A percentile compares a stretch with the other conserved stretches of the same genome.
Evolutionary conservation across 2,888 invertebrate species (phyloP).

Genomic region (Machimus rusticus): DNA sequence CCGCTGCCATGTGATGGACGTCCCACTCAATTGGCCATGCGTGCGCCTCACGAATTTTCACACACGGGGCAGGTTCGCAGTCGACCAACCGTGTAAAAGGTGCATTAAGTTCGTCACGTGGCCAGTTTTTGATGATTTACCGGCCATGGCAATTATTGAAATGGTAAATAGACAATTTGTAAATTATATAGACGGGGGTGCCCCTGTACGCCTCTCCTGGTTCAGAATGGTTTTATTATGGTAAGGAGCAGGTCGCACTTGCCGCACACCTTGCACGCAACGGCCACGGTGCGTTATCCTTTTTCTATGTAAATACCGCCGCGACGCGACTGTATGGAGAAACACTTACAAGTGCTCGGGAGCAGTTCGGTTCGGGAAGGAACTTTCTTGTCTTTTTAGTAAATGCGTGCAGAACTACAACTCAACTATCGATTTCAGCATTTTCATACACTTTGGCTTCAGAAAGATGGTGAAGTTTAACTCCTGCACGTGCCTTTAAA

Average conservation of each 20-base stretch:
- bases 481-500: neutral
- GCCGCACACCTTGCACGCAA: slow-evolving; percentile 42
- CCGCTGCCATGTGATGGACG: slow-evolving; percentile 4
- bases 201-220: slow-evolving; percentile 45
- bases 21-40: slow-evolving; percentile 40
- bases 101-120: slow-evolving; percentile 54
- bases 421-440: neutral
- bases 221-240: slow-evolving; percentile 56
- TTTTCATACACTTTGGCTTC: neutral
- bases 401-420: neutral
- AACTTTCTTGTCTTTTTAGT: neutral
- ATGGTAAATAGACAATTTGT: slow-evolving; percentile 48
- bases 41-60: slow-evolving; percentile 43
- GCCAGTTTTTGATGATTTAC: slow-evolving; percentile 50
- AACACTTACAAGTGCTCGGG: neutral
- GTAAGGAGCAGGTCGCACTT: slow-evolving; percentile 31
- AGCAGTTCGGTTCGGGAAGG: too few species aligned
- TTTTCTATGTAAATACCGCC: neutral
- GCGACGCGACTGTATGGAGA: neutral
- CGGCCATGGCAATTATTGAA: slow-evolving; percentile 46
- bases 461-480: neutral
- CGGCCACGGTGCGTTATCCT: neutral
- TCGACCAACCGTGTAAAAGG: slow-evolving; percentile 54
- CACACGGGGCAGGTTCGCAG: slow-evolving; percentile 28
- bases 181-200: slow-evolving; percentile 48